Evolutionary conservation across 2,888 invertebrate species (phyloP).

Genomic region (Drosophila anomelani): DNA sequence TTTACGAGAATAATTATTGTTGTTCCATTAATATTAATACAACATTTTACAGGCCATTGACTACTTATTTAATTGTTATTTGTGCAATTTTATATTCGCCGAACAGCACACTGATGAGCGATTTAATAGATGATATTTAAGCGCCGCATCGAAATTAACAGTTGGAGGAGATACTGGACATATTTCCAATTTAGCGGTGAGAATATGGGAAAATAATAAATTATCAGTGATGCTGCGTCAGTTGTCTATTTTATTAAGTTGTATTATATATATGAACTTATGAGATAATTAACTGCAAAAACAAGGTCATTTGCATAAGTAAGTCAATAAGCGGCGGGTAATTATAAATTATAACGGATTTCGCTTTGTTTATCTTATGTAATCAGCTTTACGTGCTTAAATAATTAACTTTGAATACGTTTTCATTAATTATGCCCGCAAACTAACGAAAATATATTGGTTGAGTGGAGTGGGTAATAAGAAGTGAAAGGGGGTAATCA

Average conservation of each 20-base stretch:
- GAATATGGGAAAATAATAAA: constrained; percentile 29
- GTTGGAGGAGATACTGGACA: constrained; percentile 7
- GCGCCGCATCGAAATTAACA: constrained; percentile 21
- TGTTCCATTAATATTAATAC: constrained; percentile 55
- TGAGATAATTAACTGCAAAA: constrained; percentile 55
- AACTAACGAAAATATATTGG: neutral
- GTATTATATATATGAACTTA: constrained; percentile 49
- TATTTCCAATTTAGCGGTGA: constrained; percentile 19
- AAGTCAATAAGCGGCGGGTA: constrained; percentile 59
- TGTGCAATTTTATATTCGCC: neutral
- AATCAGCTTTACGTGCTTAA: constrained; percentile 55
- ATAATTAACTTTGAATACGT: constrained; percentile 47
- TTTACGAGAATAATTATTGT: constrained; percentile 22
- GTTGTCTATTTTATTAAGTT: constrained; percentile 31
- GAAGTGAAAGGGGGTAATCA: neutral
- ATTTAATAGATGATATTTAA: constrained; percentile 29
- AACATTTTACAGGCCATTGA: constrained; percentile 49
- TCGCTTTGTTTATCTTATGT: constrained; percentile 50
- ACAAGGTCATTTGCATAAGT: constrained; percentile 59
- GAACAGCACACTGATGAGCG: constrained; percentile 1
- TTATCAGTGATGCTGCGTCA: constrained; percentile 14
- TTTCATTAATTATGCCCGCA: constrained; percentile 45
- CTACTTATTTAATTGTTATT: constrained; percentile 39
- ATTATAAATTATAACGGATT: constrained; percentile 67
- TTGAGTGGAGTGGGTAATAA: neutral